A percentile compares a stretch with the other conserved stretches of the same genome.
phyloP scores from a whole-genome alignment of 2,113 vertebrate genomes.

The Oryctolagus cuniculus region DNA sequence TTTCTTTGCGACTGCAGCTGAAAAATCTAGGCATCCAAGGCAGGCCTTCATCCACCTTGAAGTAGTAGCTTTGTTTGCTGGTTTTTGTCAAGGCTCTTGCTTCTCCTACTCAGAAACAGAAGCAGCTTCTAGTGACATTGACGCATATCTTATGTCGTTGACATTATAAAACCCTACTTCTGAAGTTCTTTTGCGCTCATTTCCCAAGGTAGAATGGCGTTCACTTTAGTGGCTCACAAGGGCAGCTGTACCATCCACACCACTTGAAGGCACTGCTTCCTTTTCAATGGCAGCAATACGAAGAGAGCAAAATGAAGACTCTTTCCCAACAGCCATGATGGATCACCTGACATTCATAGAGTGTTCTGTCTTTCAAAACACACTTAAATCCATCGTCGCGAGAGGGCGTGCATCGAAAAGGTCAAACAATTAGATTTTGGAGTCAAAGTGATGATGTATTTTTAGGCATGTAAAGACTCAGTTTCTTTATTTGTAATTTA shows the following conservation, averaged over 20 bases:
- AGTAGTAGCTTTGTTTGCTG: slow-evolving; percentile 50
- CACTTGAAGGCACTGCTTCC: slow-evolving; percentile 20
- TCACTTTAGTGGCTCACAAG: not conserved
- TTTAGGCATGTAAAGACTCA: not conserved
- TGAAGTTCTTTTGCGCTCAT: not conserved
- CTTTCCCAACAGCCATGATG: not conserved
- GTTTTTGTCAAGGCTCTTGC: slow-evolving; percentile 20
- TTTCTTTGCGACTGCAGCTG: not conserved
- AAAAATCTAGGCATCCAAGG: not conserved
- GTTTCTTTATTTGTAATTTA: slow-evolving; percentile 33
- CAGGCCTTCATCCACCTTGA: not conserved
- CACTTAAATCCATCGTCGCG: not conserved
- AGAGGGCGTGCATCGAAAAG: not conserved
- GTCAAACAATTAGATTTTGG: not conserved
- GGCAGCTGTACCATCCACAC: not conserved
- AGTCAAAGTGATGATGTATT: not conserved
- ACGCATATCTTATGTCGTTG: slow-evolving; percentile 24
- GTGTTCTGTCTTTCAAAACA: not conserved
- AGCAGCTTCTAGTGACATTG: slow-evolving; percentile 43
- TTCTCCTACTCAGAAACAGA: slow-evolving; percentile 27
- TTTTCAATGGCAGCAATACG: not conserved
- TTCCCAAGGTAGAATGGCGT: not conserved
- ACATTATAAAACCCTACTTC: not conserved
- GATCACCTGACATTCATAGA: not conserved
- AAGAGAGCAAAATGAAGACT: not conserved